Percentiles rank a stretch among this genome's conserved stretches.
Evolutionary conservation across 2,113 vertebrate species (phyloP).

Genomic region (Salminus brasiliensis): DNA sequence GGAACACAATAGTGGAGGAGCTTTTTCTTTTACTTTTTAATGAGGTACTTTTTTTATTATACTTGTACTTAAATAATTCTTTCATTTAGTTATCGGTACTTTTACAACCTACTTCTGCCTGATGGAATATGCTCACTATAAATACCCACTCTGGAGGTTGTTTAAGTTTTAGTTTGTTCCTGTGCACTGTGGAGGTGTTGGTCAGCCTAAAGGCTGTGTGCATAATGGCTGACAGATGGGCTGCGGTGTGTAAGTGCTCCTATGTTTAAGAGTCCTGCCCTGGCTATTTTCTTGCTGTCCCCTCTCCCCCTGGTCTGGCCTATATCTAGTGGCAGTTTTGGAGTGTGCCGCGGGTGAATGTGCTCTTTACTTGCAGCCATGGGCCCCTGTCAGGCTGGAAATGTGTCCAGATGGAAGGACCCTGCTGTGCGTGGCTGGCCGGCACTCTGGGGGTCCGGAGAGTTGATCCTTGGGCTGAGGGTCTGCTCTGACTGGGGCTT

Average conservation of each 20-base stretch:
- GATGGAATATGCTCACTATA: not conserved
- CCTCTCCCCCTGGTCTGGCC: constrained; percentile 44
- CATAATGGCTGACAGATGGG: constrained; percentile 56
- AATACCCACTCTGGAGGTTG: not conserved
- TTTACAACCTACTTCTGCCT: not conserved
- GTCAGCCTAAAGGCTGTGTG: constrained; percentile 26
- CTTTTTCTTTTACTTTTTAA: not conserved
- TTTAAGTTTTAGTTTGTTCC: not conserved
- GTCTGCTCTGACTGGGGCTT: constrained; percentile 57
- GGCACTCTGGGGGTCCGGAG: constrained; percentile 55
- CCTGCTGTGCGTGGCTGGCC: constrained; percentile 66
- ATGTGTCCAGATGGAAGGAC: constrained; percentile 71
- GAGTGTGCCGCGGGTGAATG: constrained; percentile 48
- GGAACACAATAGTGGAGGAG: not conserved
- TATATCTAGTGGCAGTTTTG: constrained; percentile 62
- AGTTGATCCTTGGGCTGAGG: constrained; percentile 65
- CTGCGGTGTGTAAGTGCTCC: constrained; percentile 38
- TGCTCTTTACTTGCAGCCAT: constrained; percentile 54
- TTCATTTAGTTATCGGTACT: not conserved
- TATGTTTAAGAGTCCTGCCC: constrained; percentile 35
- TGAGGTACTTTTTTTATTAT: not conserved
- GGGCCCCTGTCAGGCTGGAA: constrained; percentile 63
- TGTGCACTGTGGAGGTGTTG: constrained; percentile 8
- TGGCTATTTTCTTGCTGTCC: constrained; percentile 27
- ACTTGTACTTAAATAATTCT: not conserved